Conservation (phyloP, 2,888 invertebrate genomes). For the Troilus luridus region DNA sequence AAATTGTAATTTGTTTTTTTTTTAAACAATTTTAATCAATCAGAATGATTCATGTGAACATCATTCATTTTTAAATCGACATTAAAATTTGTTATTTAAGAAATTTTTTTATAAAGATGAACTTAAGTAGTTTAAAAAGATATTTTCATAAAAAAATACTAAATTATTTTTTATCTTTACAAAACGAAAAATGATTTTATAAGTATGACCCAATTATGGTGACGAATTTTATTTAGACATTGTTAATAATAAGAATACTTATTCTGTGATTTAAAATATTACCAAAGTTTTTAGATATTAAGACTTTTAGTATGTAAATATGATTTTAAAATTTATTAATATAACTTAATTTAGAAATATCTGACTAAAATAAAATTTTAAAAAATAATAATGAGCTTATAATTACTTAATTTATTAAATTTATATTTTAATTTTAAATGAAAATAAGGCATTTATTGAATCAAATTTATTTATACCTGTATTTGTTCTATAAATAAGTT, state of each 20-base stretch:
- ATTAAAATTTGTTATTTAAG: not conserved
- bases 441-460: not conserved
- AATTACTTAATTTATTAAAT: not conserved
- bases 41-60: not conserved
- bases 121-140: not conserved
- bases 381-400: not conserved
- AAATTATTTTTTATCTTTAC: not conserved
- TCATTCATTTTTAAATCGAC: not conserved
- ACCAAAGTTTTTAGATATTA: not conserved
- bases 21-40: not conserved
- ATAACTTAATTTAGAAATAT: not conserved
- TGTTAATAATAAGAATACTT: not conserved
- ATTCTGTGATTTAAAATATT: conserved; percentile 1
- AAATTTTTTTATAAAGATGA: not conserved
- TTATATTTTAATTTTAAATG: not conserved
- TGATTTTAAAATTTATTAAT: not conserved
- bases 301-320: not conserved
- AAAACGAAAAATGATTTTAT: not conserved
- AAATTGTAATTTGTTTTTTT: not conserved
- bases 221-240: not conserved
- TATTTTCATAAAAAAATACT: not conserved
- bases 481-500: not conserved
- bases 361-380: not conserved
- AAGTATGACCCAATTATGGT: not conserved
- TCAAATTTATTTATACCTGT: not conserved